A percentile compares a stretch with the other conserved stretches of the same genome.
Conservation (phyloP, 2,113 vertebrate genomes). For the Rhea americana region DNA sequence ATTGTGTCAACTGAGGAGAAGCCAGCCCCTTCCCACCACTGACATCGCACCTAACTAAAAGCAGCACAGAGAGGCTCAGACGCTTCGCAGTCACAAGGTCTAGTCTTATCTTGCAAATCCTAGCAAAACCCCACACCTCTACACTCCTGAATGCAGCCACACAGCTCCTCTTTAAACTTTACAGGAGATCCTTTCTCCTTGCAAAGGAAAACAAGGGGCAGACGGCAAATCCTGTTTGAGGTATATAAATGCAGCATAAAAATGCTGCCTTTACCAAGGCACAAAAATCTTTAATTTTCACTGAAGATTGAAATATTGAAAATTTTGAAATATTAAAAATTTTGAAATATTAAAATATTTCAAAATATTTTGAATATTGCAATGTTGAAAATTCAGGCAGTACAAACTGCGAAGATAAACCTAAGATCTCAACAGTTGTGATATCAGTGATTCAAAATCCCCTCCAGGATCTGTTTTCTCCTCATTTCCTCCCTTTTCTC, state of each 20-base stretch:
- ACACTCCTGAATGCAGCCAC: neutral
- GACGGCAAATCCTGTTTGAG: neutral
- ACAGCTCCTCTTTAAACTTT: neutral
- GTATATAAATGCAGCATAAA: neutral
- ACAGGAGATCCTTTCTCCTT: neutral
- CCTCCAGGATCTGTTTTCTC: neutral
- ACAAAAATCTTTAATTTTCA: neutral
- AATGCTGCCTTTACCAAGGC: neutral
- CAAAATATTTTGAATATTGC: neutral
- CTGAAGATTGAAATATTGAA: neutral
- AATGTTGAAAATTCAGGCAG: neutral
- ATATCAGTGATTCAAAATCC: neutral
- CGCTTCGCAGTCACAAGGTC: neutral
- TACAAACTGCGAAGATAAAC: neutral
- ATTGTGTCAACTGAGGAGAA: neutral
- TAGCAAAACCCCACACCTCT: neutral
- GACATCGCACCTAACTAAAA: neutral
- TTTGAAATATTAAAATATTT: too few relatives aligned
- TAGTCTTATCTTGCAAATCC: neutral
- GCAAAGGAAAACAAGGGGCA: neutral
- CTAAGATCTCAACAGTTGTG: neutral
- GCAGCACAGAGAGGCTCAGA: neutral
- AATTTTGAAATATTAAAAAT: neutral
- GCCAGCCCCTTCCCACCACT: neutral
- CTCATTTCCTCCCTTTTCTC: neutral